Base-by-base conservation (phyloP, 53 echinoderm and acorn worm species). In the Paracentrotus lividus region DNA sequence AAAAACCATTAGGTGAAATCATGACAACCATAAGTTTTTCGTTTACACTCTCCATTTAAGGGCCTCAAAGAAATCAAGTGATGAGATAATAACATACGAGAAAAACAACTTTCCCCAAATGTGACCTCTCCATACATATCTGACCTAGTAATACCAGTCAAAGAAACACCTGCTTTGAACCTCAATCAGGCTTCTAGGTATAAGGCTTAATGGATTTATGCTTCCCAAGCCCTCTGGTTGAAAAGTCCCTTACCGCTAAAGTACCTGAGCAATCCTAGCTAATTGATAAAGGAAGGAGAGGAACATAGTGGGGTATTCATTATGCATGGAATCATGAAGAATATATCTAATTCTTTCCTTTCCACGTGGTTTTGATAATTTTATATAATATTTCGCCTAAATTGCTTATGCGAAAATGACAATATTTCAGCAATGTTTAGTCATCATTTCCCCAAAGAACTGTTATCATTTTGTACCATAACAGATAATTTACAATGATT, bases 201-300 rank as follows among this genome's bases (percentile, higher is more conserved):
- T 81, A 24, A 10, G 27, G 45, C 81, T 81, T 81, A 81, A 81
- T 81, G 81, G 81, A 81, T 81, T 81, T 47, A 81, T 81, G 45
- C n/a, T 47, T 32, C 81, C 47, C 8, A 14, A 81, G 45, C 81
- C 81, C 81, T 45, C 47, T 81, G 49, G 81, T 81, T n/a, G 81
- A 47, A 81, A 81, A n/a, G 45, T 47, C 45, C 81, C 81, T 81
- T 81, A 81, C 44, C 81, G 26, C 81, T 47, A 21, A 27, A 47
- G 81, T 47, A 81, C 47, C 27, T 4, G 10, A 42, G 26, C 44
- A 44, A 81, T 7, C 81, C 47, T 81, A 18, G 81, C 81, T 81
- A 81, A 81, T 81, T 81, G 81, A 81, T 44, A 47, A 81, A 2
- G 47, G 47, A 18, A 49, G 12, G 44, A 26, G 81, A 27, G 81